Conservation (phyloP, 1,140 invertebrate species). For the Drosophila insularis region DNA sequence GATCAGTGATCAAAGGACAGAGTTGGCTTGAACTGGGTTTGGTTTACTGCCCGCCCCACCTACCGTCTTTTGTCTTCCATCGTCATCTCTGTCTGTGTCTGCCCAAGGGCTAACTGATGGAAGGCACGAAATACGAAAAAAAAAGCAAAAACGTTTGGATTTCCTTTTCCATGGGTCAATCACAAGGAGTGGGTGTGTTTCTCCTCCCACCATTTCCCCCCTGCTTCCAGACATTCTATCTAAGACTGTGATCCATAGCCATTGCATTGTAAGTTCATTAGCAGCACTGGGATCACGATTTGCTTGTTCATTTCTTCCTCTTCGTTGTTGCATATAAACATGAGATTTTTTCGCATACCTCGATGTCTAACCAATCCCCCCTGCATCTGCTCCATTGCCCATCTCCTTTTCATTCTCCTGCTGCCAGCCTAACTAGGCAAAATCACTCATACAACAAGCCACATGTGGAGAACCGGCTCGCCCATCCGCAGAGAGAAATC, state of each 20-base stretch:
- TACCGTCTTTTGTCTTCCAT: background rate
- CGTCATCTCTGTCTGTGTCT: slow-evolving; percentile 12
- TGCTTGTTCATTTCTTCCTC: slow-evolving; percentile 41
- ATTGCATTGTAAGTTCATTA: slow-evolving; percentile 78
- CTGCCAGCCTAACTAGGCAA: slow-evolving; percentile 69
- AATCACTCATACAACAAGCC: slow-evolving; percentile 72
- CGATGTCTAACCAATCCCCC: slow-evolving; percentile 13
- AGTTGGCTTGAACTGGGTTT: slow-evolving; percentile 3
- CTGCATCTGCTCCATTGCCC: background rate
- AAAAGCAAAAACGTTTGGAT: background rate
- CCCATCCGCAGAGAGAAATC: slow-evolving; percentile 35
- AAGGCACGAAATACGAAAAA: slow-evolving; percentile 52
- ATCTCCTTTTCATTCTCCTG: slow-evolving; percentile 5
- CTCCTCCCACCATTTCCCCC: background rate
- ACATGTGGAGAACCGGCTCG: slow-evolving; percentile 74
- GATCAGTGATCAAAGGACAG: slow-evolving; percentile 39
- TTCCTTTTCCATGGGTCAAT: slow-evolving; percentile 59
- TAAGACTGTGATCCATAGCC: slow-evolving; percentile 39
- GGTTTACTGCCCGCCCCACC: background rate
- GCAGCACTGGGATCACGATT: slow-evolving; percentile 71
- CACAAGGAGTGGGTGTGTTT: slow-evolving; percentile 40
- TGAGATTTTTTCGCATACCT: slow-evolving; percentile 71
- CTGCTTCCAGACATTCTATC: background rate
- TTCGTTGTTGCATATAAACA: slow-evolving; percentile 63
- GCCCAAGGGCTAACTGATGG: slow-evolving; percentile 67